phyloP scores from a whole-genome alignment of 2,797 vertebrate species.

The Coilia nasus region DNA sequence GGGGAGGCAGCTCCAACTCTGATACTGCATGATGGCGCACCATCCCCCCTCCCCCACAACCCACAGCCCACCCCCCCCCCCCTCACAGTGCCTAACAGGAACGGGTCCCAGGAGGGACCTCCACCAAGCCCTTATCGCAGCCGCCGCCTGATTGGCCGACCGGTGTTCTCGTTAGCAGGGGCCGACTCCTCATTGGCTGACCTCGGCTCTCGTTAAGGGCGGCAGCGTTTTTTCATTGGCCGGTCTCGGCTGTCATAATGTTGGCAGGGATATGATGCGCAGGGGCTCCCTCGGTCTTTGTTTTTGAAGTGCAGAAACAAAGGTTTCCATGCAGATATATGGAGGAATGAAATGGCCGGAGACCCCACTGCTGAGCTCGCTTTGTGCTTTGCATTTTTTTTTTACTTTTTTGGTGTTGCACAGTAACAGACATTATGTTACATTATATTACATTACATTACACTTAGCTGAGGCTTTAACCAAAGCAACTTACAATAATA shows the following conservation, averaged over 20 bases:
- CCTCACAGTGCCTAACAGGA: neutral
- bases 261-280: neutral
- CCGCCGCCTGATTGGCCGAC: too few relatives aligned
- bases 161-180: neutral
- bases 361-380: too few relatives aligned
- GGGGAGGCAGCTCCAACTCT: neutral
- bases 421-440: too few relatives aligned
- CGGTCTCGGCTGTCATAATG: neutral
- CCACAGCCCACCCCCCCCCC: too few relatives aligned
- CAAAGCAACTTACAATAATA: too few relatives aligned
- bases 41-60: neutral
- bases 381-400: too few relatives aligned
- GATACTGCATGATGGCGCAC: neutral
- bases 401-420: too few relatives aligned
- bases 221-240: neutral
- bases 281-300: neutral
- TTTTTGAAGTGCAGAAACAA: neutral
- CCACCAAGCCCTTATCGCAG: neutral
- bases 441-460: too few relatives aligned
- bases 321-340: neutral
- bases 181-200: neutral
- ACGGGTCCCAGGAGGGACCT: neutral
- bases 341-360: neutral
- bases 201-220: neutral
- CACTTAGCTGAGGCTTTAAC: too few relatives aligned